Evolutionary conservation across 1,140 invertebrate species (phyloP).

Genomic region (Anthonomus grandis): DNA sequence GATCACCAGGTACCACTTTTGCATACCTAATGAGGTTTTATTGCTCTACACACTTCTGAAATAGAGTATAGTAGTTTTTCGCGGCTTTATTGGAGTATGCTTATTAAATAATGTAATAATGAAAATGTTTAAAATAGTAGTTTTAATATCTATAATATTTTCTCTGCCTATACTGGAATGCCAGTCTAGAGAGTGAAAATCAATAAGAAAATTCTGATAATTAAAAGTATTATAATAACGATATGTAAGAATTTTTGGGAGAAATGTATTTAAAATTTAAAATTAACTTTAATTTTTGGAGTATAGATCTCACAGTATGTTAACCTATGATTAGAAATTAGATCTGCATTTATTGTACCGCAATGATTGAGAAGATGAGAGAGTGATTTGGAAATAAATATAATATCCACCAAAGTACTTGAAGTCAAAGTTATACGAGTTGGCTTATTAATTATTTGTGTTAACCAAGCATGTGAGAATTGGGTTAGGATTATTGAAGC

Average conservation of each 20-base stretch:
- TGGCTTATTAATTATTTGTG: background rate
- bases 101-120: too few species aligned
- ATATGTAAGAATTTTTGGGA: background rate
- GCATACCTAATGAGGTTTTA: too few species aligned
- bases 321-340: background rate
- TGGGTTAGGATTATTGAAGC: background rate
- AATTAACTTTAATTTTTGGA: background rate
- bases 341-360: background rate
- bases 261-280: too few species aligned
- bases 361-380: background rate
- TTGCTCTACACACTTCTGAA: too few species aligned
- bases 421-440: too few species aligned
- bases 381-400: background rate
- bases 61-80: too few species aligned
- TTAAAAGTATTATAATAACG: background rate
- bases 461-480: background rate
- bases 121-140: background rate
- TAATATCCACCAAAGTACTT: background rate
- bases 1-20: too few species aligned
- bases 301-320: background rate
- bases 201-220: background rate
- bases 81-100: too few species aligned
- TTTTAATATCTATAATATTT: background rate
- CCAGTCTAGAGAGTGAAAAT: background rate
- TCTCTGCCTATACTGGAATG: background rate